Base-by-base conservation (phyloP, 2,888 invertebrate species). In the Apotomis capreana region DNA sequence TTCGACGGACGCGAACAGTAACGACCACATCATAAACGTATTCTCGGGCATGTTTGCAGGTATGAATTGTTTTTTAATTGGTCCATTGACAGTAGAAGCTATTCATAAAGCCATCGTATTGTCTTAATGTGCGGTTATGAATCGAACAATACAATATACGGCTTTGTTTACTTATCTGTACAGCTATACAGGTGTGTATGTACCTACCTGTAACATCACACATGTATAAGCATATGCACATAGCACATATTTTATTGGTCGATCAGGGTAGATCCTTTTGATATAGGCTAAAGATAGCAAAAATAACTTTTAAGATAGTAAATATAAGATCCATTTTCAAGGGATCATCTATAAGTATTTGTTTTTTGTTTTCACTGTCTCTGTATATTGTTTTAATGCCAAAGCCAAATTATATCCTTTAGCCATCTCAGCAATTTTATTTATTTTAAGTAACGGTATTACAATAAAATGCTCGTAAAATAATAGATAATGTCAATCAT, bases 21-120 rank as follows among this genome's bases (percentile, higher is more conserved):
- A 93, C 70, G 89, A 91, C 73, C 87, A 94, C 68, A 92, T 92
- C 67, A 81, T 94, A 26, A 92, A 92, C 78, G 84, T 94, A 76
- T 91, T 94, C 78, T 87, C 94, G 37, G 94, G 94, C 76, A 87
- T 94, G 72, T 88, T 94, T 72, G 85, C 91, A 84, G 94, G 94
- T 94, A 84, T 86, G 82, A 73, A 70, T 68, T 65, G 55, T 67
- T 67, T 10, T 15, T 68, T 68, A 69, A 64, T 59, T 64, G 49
- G 36, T 58, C 55, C 60, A 67, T 57, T 71, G 71, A 71, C 61
- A 46, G 13, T 13, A 40, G 59, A 70, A 12, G 54, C 65, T 67
- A 26, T 51, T 44, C 57, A 36, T 57, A 57, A 36, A 49, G 60
- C 60, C n/a, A 51, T 55, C 60, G 55, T 55, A 13, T 62, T 44